phyloP scores from a whole-genome alignment of 2,113 vertebrate species.

The Tenrec ecaudatus region DNA sequence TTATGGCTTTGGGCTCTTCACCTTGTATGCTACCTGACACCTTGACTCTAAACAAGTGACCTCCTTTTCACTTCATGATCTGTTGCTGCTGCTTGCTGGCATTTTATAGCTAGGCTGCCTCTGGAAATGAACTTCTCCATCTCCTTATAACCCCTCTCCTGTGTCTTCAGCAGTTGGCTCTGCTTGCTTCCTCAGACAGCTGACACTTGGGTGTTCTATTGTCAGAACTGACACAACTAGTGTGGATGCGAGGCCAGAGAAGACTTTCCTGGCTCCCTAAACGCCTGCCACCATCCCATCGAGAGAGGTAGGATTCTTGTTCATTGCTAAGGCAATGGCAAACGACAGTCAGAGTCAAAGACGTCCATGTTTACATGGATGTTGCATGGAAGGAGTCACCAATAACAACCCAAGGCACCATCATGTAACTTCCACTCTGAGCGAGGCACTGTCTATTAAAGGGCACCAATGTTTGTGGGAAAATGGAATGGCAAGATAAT shows the following conservation, averaged over 20 bases:
- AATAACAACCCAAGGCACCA: background rate
- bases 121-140: constrained; percentile 34
- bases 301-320: background rate
- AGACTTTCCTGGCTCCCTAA: background rate
- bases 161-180: constrained; percentile 1
- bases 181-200: constrained; percentile 62
- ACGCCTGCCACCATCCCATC: background rate
- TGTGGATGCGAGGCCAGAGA: background rate
- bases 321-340: background rate
- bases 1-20: constrained; percentile 47
- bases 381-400: background rate
- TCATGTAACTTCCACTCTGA: too few species aligned
- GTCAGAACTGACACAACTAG: constrained; percentile 5
- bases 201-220: constrained; percentile 50
- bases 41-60: constrained; percentile 39
- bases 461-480: too few species aligned
- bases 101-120: constrained; percentile 53
- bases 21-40: constrained; percentile 42
- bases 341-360: background rate
- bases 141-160: constrained; percentile 55
- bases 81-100: constrained; percentile 45
- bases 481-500: too few species aligned
- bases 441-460: too few species aligned
- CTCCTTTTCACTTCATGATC: constrained; percentile 65
- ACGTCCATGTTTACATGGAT: background rate